Evolutionary conservation across 2,888 invertebrate genomes (phyloP).

Genomic region (Microctonus aethiopoides): DNA sequence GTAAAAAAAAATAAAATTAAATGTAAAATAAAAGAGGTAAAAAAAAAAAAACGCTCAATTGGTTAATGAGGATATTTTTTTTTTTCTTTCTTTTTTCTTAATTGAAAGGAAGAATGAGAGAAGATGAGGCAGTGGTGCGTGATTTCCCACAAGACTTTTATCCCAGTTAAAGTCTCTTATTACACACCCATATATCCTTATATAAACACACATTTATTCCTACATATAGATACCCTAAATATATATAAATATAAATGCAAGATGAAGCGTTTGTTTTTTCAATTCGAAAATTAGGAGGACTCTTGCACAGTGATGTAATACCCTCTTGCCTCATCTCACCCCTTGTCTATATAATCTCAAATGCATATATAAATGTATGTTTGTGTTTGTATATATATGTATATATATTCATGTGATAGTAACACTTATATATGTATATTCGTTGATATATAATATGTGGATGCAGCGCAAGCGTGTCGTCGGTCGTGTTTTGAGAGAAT

Average conservation of each 20-base stretch:
- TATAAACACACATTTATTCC: slow-evolving; percentile 3
- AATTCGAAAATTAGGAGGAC: slow-evolving; percentile 54
- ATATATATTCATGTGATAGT: too few species aligned
- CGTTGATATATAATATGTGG: too few species aligned
- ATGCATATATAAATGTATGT: slow-evolving; percentile 51
- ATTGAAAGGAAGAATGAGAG: not conserved
- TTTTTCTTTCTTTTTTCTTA: not conserved
- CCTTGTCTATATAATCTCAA: slow-evolving; percentile 28
- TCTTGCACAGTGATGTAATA: slow-evolving; percentile 30
- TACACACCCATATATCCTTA: not conserved
- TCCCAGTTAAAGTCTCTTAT: slow-evolving; percentile 6
- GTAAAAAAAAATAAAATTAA: too few species aligned
- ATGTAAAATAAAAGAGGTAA: not conserved
- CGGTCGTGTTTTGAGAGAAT: slow-evolving; percentile 45
- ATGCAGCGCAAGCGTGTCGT: slow-evolving; percentile 43
- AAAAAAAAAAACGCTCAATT: not conserved
- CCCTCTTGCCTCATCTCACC: slow-evolving; percentile 23
- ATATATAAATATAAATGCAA: not conserved
- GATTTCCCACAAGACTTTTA: slow-evolving; percentile 7
- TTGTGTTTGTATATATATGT: slow-evolving; percentile 46
- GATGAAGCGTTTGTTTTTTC: slow-evolving; percentile 52
- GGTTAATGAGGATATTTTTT: not conserved
- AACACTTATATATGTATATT: too few species aligned
- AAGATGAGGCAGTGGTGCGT: not conserved
- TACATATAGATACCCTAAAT: too few species aligned